Conservation (phyloP, 2,888 invertebrate species). For the Crematogaster levior region DNA sequence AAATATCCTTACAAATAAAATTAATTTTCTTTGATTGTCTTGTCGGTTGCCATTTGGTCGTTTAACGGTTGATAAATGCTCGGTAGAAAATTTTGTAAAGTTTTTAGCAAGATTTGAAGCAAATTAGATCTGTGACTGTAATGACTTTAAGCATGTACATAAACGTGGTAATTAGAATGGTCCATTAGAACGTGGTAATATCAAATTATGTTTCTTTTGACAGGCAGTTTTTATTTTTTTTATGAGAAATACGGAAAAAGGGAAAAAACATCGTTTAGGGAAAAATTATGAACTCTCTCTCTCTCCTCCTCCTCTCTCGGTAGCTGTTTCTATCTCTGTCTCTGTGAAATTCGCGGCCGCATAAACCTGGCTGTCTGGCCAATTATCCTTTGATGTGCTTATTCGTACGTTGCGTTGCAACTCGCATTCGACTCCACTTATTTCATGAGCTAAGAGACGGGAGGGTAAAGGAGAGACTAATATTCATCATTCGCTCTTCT, state of each 20-base stretch:
- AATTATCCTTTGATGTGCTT: conserved; percentile 50
- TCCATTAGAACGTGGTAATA: conserved; percentile 17
- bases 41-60: neutral
- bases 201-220: conserved; percentile 34
- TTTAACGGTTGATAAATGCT: neutral
- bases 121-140: neutral
- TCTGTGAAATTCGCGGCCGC: conserved; percentile 1
- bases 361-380: conserved; percentile 42
- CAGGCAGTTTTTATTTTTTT: neutral
- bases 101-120: neutral
- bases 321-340: neutral
- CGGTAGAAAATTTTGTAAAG: neutral
- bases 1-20: neutral
- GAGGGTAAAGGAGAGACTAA: conserved; percentile 31
- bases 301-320: neutral
- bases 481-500: conserved; percentile 53
- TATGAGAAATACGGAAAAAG: neutral
- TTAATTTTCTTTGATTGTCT: neutral
- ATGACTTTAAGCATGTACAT: neutral
- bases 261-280: neutral
- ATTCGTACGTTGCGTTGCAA: conserved; percentile 43
- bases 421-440: conserved; percentile 48
- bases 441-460: conserved; percentile 54
- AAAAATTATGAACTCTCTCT: conserved; percentile 22
- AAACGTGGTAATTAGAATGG: no score